These are phyloP conservation scores for Alloplasta piceator DNA, from an alignment of 2,888 invertebrate species.

Conservation along the genomic window DNA sequence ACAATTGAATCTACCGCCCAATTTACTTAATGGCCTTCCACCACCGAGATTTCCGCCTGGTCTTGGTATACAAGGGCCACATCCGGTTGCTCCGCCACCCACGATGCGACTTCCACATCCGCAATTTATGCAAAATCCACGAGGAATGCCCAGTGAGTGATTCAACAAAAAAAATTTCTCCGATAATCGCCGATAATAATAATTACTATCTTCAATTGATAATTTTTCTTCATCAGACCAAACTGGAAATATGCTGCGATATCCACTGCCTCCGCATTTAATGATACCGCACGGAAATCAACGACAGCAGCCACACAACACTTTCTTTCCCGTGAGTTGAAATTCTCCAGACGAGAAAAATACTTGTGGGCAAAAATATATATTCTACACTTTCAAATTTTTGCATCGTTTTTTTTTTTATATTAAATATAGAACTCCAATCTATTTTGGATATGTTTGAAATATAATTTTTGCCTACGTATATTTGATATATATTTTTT, in stretches of 20 bases:
- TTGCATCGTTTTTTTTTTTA: slow-evolving; percentile 5
- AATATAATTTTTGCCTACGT: too few relatives aligned
- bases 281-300: slow-evolving; percentile 77
- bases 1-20: slow-evolving; percentile 71
- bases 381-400: too few relatives aligned
- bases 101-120: slow-evolving; percentile 83
- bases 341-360: background rate
- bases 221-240: slow-evolving; percentile 64
- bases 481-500: too few relatives aligned
- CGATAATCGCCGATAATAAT: slow-evolving; percentile 39
- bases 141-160: slow-evolving; percentile 76
- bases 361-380: too few relatives aligned
- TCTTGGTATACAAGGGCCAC: slow-evolving; percentile 75
- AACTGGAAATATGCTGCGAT: slow-evolving; percentile 77
- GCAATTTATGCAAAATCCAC: slow-evolving; percentile 77
- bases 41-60: slow-evolving; percentile 82
- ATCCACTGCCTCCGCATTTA: slow-evolving; percentile 78
- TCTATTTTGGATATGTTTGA: too few relatives aligned
- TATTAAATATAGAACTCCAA: too few relatives aligned
- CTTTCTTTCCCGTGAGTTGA: slow-evolving; percentile 78
- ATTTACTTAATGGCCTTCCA: slow-evolving; percentile 74
- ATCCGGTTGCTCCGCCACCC: slow-evolving; percentile 82
- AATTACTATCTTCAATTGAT: slow-evolving; percentile 22
- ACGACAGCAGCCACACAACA: slow-evolving; percentile 77
- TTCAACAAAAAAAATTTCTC: background rate